Conservation (phyloP, 1,140 invertebrate genomes). For the Aphelenchoides besseyi region DNA sequence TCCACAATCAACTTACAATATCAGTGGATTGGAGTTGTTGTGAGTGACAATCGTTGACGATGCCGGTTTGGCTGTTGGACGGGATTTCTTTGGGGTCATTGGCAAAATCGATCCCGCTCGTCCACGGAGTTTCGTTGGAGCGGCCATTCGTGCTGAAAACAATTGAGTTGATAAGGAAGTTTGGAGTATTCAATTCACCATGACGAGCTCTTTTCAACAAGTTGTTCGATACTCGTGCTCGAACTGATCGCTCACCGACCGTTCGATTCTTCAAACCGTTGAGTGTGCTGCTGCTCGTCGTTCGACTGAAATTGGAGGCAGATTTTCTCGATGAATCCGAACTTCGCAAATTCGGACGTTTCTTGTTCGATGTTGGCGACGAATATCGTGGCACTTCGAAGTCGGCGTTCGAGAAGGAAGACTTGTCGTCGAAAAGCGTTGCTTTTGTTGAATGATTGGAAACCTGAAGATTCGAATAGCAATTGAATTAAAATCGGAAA, state of each 20-base stretch:
- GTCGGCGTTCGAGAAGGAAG: neutral
- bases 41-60: constrained; percentile 4
- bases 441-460: neutral
- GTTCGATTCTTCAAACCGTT: neutral
- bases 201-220: constrained; percentile 5
- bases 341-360: neutral
- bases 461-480: neutral
- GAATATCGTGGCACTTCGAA: neutral
- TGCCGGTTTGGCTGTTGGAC: neutral
- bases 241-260: neutral
- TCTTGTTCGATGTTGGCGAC: neutral
- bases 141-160: neutral
- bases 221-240: neutral
- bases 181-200: neutral
- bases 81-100: constrained; percentile 5
- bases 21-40: neutral
- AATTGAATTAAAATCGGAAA: constrained; percentile 2
- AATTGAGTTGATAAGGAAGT: neutral
- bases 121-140: neutral
- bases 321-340: neutral
- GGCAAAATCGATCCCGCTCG: neutral
- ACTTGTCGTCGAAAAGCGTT: neutral
- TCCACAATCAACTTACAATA: too few species aligned
- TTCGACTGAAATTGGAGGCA: neutral
- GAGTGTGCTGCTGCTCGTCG: constrained; percentile 4